These are phyloP conservation scores for Alcis repandata DNA, from an alignment of 2,888 invertebrate species.

Conservation along the genomic window DNA sequence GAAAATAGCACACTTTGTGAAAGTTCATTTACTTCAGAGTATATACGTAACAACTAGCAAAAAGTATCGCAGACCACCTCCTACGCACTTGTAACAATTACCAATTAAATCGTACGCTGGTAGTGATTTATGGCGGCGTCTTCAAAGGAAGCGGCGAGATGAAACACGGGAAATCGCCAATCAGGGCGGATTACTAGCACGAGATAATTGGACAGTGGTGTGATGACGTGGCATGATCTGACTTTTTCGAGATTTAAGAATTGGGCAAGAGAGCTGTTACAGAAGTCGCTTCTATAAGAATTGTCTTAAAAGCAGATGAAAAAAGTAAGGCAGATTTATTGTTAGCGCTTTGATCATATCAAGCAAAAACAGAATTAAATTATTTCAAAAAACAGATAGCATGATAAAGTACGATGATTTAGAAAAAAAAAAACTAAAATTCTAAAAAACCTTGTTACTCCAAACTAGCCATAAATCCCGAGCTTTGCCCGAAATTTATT, in stretches of 20 bases:
- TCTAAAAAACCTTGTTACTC: too few relatives aligned
- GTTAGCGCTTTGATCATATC: too few relatives aligned
- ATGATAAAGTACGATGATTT: background rate
- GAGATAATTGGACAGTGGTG: constrained; percentile 22
- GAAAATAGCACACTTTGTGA: background rate
- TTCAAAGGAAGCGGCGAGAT: constrained; percentile 30
- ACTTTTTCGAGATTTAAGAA: background rate
- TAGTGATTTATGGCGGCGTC: constrained; percentile 24
- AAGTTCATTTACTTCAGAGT: constrained; percentile 23
- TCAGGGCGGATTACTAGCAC: constrained; percentile 2
- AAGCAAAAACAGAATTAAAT: too few relatives aligned
- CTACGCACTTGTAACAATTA: constrained; percentile 30
- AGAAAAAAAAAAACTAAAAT: too few relatives aligned
- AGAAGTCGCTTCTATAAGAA: too few relatives aligned
- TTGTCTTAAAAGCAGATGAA: too few relatives aligned
- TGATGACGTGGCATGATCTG: background rate
- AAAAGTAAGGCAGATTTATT: too few relatives aligned
- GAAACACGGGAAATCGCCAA: constrained; percentile 20
- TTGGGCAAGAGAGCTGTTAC: too few relatives aligned
- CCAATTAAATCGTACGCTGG: constrained; percentile 27
- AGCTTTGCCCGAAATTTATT: background rate
- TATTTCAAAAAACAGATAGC: background rate
- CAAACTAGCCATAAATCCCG: background rate
- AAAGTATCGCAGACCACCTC: background rate
- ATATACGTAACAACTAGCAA: constrained; percentile 3